Evolutionary conservation across 2,888 invertebrate species (phyloP).

Genomic region (Cheiracanthium punctorium): DNA sequence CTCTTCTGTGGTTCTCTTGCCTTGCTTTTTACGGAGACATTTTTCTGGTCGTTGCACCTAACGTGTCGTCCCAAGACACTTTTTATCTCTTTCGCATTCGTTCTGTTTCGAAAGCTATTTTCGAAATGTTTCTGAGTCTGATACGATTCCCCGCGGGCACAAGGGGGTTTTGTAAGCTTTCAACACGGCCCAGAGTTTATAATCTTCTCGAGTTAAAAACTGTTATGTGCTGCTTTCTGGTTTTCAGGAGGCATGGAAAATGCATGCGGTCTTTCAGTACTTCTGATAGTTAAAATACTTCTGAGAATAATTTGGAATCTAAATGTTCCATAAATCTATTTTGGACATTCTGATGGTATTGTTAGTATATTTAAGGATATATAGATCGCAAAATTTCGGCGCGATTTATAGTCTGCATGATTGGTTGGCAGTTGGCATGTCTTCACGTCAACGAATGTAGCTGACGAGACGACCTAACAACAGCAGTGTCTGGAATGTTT

Average conservation of each 20-base stretch:
- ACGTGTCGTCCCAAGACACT: not conserved
- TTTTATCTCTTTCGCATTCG: not conserved
- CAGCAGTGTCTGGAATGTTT: too few relatives aligned
- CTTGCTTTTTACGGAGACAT: not conserved
- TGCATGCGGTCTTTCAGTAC: too few relatives aligned
- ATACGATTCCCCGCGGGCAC: not conserved
- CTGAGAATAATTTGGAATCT: too few relatives aligned
- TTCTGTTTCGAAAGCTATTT: not conserved
- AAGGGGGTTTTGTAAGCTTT: not conserved
- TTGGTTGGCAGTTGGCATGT: too few relatives aligned
- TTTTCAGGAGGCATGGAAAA: not conserved
- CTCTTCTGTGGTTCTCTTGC: not conserved
- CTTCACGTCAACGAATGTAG: too few relatives aligned
- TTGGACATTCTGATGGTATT: too few relatives aligned
- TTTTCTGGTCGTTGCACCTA: slow-evolving; percentile 13
- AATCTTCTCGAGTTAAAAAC: not conserved
- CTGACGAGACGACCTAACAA: too few relatives aligned
- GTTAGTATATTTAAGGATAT: too few relatives aligned
- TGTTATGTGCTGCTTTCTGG: not conserved
- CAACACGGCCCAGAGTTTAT: not conserved
- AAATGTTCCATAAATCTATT: too few relatives aligned
- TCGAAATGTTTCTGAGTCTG: not conserved
- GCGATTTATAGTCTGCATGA: too few relatives aligned
- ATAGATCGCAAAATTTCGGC: too few relatives aligned
- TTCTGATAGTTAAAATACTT: too few relatives aligned